These are phyloP conservation scores for Leucophenga varia DNA, from an alignment of 1,140 invertebrate genomes.

Conservation along the genomic window DNA sequence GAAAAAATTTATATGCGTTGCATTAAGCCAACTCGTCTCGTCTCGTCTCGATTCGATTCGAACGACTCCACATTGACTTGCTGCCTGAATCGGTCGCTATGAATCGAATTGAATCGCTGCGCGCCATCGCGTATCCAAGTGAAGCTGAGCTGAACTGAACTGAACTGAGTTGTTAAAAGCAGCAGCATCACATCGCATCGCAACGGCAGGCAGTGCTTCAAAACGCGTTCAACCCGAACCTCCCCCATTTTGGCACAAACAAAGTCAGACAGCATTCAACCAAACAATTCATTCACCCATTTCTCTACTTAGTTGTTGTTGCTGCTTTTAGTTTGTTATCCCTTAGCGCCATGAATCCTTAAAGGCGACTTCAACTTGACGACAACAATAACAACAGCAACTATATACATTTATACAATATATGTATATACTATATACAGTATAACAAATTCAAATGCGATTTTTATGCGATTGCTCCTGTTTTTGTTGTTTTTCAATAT, in stretches of 20 bases:
- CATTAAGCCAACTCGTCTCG: conserved; percentile 24
- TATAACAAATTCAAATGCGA: conserved; percentile 51
- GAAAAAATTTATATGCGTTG: conserved; percentile 50
- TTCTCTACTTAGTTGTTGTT: too few relatives aligned
- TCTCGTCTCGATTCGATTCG: too few relatives aligned
- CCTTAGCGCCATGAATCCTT: too few relatives aligned
- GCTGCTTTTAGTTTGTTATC: too few relatives aligned
- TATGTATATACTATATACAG: too few relatives aligned
- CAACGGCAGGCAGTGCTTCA: too few relatives aligned
- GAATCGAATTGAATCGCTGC: conserved; percentile 29
- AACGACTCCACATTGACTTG: conserved; percentile 32
- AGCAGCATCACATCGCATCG: too few relatives aligned
- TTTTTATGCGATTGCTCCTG: conserved; percentile 40
- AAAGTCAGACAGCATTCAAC: too few relatives aligned
- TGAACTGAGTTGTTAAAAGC: conserved; percentile 12
- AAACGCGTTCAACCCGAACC: too few relatives aligned
- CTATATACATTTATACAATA: too few relatives aligned
- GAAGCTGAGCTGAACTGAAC: conserved; percentile 1
- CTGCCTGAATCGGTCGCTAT: conserved; percentile 39
- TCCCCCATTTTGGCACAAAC: too few relatives aligned
- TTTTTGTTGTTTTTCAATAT: conserved; percentile 42
- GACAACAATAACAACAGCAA: conserved; percentile 1
- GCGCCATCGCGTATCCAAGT: conserved; percentile 18
- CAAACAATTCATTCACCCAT: too few relatives aligned
- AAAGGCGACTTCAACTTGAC: not conserved